These are phyloP conservation scores for Pterocles burchelli DNA, from an alignment of 2,113 vertebrate genomes.

Conservation along the genomic window DNA sequence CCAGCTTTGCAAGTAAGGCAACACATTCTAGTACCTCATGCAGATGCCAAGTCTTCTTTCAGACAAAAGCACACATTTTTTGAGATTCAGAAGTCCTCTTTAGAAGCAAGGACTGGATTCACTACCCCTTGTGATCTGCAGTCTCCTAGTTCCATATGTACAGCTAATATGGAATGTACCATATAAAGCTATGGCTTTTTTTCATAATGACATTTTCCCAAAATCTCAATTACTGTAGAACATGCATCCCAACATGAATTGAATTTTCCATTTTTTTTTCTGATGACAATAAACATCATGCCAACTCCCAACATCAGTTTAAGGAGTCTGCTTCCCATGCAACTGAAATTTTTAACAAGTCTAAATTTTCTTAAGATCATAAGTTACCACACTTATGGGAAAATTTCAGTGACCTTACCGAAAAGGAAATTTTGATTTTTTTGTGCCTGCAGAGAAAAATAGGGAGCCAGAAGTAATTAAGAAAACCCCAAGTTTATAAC, in stretches of 20 bases:
- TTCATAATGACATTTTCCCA: not conserved
- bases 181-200: not conserved
- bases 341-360: not conserved
- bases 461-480: not conserved
- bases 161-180: not conserved
- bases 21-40: not conserved
- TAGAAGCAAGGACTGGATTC: not conserved
- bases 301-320: too few species aligned
- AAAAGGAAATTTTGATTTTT: not conserved
- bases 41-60: not conserved
- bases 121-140: not conserved
- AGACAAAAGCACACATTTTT: constrained; percentile 11
- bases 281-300: not conserved
- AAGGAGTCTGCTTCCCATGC: not conserved
- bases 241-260: not conserved
- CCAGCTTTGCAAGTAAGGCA: not conserved
- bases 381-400: not conserved
- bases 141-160: not conserved
- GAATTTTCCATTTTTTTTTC: not conserved
- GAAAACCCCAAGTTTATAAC: not conserved
- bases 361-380: not conserved
- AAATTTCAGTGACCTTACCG: not conserved
- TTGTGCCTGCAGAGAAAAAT: not conserved
- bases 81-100: not conserved
- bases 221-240: not conserved